These are phyloP conservation scores for Oreortyx pictus DNA, from an alignment of 2,797 vertebrate species.

Conservation along the genomic window DNA sequence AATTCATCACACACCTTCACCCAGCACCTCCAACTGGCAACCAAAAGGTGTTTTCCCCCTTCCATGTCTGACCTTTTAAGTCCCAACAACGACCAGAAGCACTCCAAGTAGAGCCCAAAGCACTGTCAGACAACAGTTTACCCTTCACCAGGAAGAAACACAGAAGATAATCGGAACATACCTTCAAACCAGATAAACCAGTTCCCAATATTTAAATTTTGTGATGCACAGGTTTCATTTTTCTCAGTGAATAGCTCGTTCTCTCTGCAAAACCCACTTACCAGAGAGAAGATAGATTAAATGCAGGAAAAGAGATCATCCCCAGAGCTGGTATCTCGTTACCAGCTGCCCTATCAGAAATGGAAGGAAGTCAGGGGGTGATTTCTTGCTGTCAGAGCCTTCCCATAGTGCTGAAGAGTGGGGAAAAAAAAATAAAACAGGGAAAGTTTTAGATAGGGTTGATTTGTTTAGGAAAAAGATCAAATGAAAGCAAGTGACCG, in stretches of 20 bases:
- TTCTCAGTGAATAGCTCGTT: not conserved
- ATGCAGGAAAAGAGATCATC: not conserved
- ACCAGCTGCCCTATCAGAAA: not conserved
- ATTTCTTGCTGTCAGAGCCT: not conserved
- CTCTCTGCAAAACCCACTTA: not conserved
- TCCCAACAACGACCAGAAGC: not conserved
- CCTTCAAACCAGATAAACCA: constrained; percentile 58
- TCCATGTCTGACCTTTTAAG: not conserved
- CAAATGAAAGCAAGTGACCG: not conserved
- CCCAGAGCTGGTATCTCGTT: not conserved
- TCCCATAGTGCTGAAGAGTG: not conserved
- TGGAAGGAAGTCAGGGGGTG: not conserved
- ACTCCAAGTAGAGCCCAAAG: not conserved
- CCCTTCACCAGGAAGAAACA: not conserved
- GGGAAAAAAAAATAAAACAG: accelerated
- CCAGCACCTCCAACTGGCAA: constrained; percentile 36
- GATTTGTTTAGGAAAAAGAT: not conserved
- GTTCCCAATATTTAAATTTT: constrained; percentile 61
- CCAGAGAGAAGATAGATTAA: not conserved
- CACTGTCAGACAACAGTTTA: not conserved
- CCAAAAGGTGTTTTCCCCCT: not conserved
- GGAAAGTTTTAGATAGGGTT: not conserved
- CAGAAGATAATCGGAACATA: constrained; percentile 13
- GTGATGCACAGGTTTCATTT: constrained; percentile 23
- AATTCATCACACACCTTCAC: not conserved